Base-by-base conservation (phyloP, 2,113 vertebrate genomes). In the Merops nubicus region DNA sequence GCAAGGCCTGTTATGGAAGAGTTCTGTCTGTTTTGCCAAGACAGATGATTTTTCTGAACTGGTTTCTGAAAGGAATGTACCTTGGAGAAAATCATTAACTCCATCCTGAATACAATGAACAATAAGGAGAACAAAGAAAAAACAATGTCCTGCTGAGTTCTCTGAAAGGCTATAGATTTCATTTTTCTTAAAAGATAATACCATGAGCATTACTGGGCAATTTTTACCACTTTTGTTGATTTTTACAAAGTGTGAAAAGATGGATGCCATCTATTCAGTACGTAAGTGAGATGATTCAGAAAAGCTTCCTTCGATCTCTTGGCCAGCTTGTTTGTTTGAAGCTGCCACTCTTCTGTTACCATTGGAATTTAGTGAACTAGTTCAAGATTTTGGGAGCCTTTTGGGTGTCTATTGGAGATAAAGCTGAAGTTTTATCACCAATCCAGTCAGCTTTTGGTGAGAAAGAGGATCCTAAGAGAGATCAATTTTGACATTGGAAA, bases 71-170 rank as follows among this genome's bases (percentile, higher is more conserved):
- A 77, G 45, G 33, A 92, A 60, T 48, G 81, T 75, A 13, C 10
- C 21, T 92, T 74, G 77, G 43, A 87, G 50, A 91, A 91, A 92
- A 88, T 53, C 6, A 64, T 78, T 94, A 67, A 67, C 91, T 81
- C 59, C 51, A 56, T 51, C n/a, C 48, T 81, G 43, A 88, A 56
- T 56, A n/a, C 56, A 92, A 67, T 33, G 69, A 78, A 85, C 17
- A 26, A 53, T 36, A 60, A 70, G 7, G 16, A 28, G 38, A 86
- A 88, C 38, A 72, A 93, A 91, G 63, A 45, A 91, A 85, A 83
- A 4, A 8, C 40, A 80, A 38, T 2, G 4, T 60, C 83, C 59
- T 81, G 56, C 29, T 64, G 68, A 86, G 51, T 33, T 63, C n/a
- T 78, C 68, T 86, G 64, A 92, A 86, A 88, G 56, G 5, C 5